A percentile compares a stretch with the other conserved stretches of the same genome.
Conservation (phyloP, 2,888 invertebrate species). For the Pristionchus maxplancki region DNA sequence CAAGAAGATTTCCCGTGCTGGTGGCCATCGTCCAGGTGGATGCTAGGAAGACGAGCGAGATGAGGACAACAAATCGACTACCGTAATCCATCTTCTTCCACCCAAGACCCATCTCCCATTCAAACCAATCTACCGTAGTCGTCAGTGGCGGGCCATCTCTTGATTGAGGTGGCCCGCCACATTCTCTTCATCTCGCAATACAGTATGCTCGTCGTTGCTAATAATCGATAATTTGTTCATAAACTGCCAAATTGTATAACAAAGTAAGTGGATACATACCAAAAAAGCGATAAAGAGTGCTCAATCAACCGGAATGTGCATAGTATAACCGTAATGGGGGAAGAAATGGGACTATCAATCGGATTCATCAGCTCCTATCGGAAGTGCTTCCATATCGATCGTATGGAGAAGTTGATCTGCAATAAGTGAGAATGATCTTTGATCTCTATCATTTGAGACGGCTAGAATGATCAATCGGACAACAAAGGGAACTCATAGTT, state of each 20-base stretch:
- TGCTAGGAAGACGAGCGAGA: slow-evolving; percentile 52
- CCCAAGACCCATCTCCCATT: background rate
- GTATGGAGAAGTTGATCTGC: slow-evolving; percentile 31
- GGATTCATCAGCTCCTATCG: slow-evolving; percentile 31
- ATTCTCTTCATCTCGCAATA: slow-evolving; percentile 13
- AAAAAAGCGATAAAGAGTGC: slow-evolving; percentile 26
- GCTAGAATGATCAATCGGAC: background rate
- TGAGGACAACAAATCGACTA: slow-evolving; percentile 2
- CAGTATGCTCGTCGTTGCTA: slow-evolving; percentile 1
- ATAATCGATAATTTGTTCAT: slow-evolving; percentile 32
- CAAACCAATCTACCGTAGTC: background rate
- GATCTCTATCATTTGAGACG: background rate
- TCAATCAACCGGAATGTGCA: slow-evolving; percentile 46
- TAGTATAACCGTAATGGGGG: slow-evolving; percentile 40
- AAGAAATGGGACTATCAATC: background rate
- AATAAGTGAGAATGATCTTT: background rate
- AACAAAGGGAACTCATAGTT: slow-evolving; percentile 21
- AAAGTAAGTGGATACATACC: slow-evolving; percentile 29
- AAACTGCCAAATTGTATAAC: slow-evolving; percentile 39
- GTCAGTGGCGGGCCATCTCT: slow-evolving; percentile 17
- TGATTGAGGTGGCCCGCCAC: slow-evolving; percentile 31
- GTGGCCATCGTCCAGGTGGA: slow-evolving; percentile 45
- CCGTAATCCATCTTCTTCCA: slow-evolving; percentile 27
- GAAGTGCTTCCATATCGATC: slow-evolving; percentile 25
- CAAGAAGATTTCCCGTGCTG: slow-evolving; percentile 73